Evolutionary conservation across 2,113 vertebrate species (phyloP).

Genomic region (Sylvia atricapilla): DNA sequence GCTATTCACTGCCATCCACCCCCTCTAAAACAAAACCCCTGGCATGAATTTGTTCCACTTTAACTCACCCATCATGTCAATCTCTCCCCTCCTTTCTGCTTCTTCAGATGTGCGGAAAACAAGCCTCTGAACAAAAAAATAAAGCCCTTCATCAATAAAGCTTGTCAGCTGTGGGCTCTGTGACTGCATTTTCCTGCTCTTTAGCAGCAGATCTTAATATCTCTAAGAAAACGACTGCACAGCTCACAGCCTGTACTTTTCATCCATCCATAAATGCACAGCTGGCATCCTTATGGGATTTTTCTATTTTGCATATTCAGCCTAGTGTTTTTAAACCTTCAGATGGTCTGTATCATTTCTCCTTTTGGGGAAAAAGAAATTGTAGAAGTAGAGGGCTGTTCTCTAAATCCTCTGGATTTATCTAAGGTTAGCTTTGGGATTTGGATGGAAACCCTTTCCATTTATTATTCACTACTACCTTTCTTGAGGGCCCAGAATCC

Average conservation of each 20-base stretch:
- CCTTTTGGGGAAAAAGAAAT: background rate
- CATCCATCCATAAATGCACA: conserved; percentile 16
- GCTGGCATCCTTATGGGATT: conserved; percentile 18
- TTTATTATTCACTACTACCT: background rate
- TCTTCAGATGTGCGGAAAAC: background rate
- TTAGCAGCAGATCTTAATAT: conserved; percentile 21
- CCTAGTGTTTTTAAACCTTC: background rate
- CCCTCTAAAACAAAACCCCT: background rate
- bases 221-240: conserved; percentile 24
- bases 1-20: background rate
- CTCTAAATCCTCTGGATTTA: background rate
- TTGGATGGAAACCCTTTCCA: background rate
- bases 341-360: background rate
- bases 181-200: conserved; percentile 4
- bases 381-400: background rate
- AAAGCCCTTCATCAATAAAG: background rate
- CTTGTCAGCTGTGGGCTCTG: conserved; percentile 23
- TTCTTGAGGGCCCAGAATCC: background rate
- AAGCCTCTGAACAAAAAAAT: background rate
- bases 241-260: conserved; percentile 14
- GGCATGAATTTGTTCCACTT: background rate
- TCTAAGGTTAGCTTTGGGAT: background rate
- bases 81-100: background rate
- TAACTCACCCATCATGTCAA: background rate
- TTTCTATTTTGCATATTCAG: conserved; percentile 15